Conservation (phyloP, 2,113 vertebrate genomes). For the Vanacampus margaritifer region DNA sequence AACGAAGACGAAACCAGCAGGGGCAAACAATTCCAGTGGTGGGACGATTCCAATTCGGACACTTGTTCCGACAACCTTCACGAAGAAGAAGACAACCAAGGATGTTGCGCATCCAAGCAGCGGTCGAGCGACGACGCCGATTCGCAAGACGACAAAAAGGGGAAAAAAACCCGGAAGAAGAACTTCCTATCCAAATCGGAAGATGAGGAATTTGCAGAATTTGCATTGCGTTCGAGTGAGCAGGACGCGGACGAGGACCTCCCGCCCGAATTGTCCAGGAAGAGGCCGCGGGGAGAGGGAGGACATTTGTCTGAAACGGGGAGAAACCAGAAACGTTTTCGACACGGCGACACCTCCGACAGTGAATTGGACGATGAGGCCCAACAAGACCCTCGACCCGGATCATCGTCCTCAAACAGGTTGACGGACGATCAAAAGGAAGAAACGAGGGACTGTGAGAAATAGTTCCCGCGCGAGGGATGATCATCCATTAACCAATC, state of each 20-base stretch:
- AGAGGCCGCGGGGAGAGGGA: not conserved
- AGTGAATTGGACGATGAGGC: not conserved
- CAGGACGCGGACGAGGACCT: not conserved
- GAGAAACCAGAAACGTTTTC: not conserved
- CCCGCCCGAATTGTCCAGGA: not conserved
- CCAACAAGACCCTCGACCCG: not conserved
- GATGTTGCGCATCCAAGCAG: too few species aligned
- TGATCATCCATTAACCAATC: not conserved
- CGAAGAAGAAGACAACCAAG: not conserved
- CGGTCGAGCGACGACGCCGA: not conserved
- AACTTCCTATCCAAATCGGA: not conserved
- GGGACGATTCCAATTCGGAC: constrained; percentile 3
- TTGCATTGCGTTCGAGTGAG: not conserved
- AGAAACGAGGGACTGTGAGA: not conserved
- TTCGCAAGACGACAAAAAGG: not conserved
- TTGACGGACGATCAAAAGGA: not conserved
- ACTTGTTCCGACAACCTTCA: not conserved
- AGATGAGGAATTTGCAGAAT: not conserved
- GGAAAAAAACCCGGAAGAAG: not conserved
- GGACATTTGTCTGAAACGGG: not conserved
- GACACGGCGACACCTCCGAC: not conserved
- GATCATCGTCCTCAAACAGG: not conserved
- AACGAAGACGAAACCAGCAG: not conserved
- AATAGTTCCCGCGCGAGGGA: not conserved
- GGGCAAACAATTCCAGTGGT: not conserved